Evolutionary conservation across 2,888 invertebrate genomes (phyloP), one percentile per base, ranked within the genome.

Genomic region (Eupithecia subumbrata): DNA sequence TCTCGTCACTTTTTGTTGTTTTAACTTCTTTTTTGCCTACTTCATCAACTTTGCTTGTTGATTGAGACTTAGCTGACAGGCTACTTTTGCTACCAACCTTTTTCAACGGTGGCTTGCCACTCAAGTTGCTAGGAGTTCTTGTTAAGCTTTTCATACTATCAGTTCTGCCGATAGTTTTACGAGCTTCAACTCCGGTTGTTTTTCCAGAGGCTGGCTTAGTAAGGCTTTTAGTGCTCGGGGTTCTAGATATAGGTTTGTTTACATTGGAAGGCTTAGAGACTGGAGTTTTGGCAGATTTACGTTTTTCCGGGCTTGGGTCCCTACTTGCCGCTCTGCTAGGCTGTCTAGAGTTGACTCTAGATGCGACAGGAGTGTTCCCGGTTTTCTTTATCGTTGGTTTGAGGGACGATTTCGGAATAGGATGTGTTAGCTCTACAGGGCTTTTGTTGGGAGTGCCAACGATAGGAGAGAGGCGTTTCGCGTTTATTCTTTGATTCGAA

Each of bases 381-480:
- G 90, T 86, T 76, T 91, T 90, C 86, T 92, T 92, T 1, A 87
- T 83, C 22, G 88, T 83, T 12, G 91, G 89, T 60, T 77, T 77
- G 11, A 75, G 73, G n/a, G 77, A 77, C n/a, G 77, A 45, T 71
- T 75, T 77, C 4, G 64, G 34, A 68, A 43, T 43, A 43, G 68
- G 68, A 45, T 68, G 68, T 25, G 68, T 68, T 2, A 68, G 68
- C 78, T 92, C 94, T 48, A 85, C 82, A n/a, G 94, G 95, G 83
- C 92, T 95, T 87, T 95, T 95, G 76, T 89, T 95, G 45, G 95
- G 95, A 12, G 95, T 95, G 2, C 95, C 94, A 63, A 94, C 95
- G 43, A 95, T 95, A 7, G 95, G 95, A 14, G 95, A 95, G 3
- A 95, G 84, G 69, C 95, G 87, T 88, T 95, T 95, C 16, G 95